Evolutionary conservation across 2,888 invertebrate species (phyloP), one percentile per base, ranked within the genome.

Genomic region (Apodemia zela): DNA sequence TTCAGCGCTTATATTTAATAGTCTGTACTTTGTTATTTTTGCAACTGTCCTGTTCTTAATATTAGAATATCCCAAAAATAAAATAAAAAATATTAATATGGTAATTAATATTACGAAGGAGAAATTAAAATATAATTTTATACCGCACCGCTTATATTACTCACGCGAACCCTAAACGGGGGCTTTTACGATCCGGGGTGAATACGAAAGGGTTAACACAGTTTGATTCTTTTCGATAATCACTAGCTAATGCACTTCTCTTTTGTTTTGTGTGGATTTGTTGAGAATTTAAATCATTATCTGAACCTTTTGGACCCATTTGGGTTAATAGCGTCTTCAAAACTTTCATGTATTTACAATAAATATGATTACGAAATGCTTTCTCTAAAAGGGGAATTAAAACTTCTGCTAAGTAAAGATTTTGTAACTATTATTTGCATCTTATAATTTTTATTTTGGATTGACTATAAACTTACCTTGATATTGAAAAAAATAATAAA

Each of bases 191-290:
- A 71, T 72, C 77, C 75, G 73, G 73, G 67, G 67, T 65, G 74
- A 72, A 70, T 72, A 73, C 72, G 69, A 74, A 73, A 75, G 84
- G 84, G 85, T 82, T 83, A 79, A 80, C 80, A 75, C 77, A 74
- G 80, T 87, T 85, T 82, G 86, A 87, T 86, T 87, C 85, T 85
- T 87, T 84, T 77, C 84, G 81, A 87, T 88, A 87, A 88, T 87
- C 85, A 79, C 82, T 81, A 73, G 80, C 79, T 87, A 87, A 87
- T 87, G 80, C 83, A 83, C 77, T 79, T 74, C 73, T 72, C 72
- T 75, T 71, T 71, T 67, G 69, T 67, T 67, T 59, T 25, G 1
- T 15, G 25, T 21, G 51, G 54, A 29, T 6, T 15, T 29, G 25
- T 29, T 8, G 25, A 29, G 15, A 29, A 15, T 15, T 29, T 15